Percentiles rank a stretch among this genome's conserved stretches.
These are phyloP conservation scores for Plusia festucae DNA, from an alignment of 2,888 invertebrate species.

Conservation along the genomic window DNA sequence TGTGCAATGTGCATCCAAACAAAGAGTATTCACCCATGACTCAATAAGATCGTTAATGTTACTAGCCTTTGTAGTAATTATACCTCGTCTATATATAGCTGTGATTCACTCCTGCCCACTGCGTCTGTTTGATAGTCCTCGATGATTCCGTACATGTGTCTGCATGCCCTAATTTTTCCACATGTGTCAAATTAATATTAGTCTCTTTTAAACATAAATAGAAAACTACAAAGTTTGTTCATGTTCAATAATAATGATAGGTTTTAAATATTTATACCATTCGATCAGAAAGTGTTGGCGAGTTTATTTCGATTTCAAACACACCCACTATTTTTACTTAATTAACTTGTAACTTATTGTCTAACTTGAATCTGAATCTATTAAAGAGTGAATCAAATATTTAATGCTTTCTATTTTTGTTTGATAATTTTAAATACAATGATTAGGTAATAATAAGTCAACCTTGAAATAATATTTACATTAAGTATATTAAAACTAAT, in stretches of 20 bases:
- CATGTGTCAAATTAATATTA: conserved; percentile 47
- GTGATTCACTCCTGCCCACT: conserved; percentile 82
- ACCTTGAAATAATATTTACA: no score
- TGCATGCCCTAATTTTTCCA: conserved; percentile 65
- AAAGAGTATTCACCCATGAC: conserved; percentile 74
- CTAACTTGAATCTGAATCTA: no score
- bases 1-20: conserved; percentile 56
- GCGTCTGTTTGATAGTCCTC: conserved; percentile 65
- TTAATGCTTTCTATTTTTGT: not conserved
- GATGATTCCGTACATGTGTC: conserved; percentile 69
- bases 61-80: conserved; percentile 81
- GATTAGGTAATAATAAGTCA: not conserved
- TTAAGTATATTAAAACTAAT: no score
- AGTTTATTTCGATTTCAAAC: no score
- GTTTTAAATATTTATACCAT: not conserved
- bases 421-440: not conserved
- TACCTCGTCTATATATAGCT: conserved; percentile 75
- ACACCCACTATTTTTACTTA: no score
- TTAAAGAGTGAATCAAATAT: not conserved
- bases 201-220: conserved; percentile 46
- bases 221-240: conserved; percentile 15
- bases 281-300: not conserved
- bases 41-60: conserved; percentile 62
- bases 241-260: conserved; percentile 16
- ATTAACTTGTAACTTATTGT: no score